Percentiles rank a stretch among this genome's conserved stretches.
These are phyloP conservation scores for Keiferia lycopersicella DNA, from an alignment of 2,888 invertebrate genomes.

Conservation along the genomic window DNA sequence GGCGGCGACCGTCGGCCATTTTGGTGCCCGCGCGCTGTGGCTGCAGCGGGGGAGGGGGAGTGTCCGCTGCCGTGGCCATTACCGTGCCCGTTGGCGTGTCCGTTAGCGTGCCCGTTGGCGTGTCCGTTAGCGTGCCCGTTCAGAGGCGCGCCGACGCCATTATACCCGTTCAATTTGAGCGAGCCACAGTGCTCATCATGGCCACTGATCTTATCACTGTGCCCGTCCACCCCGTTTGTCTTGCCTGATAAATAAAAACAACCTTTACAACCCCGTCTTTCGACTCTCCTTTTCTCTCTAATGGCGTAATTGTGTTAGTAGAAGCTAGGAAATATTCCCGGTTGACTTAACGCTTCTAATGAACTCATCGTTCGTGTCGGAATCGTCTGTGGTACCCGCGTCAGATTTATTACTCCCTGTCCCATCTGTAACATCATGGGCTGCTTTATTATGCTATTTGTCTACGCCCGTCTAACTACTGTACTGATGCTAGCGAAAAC, in stretches of 20 bases:
- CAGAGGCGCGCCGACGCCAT: slow-evolving; percentile 29
- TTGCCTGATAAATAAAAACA: slow-evolving; percentile 61
- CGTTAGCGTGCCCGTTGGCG: slow-evolving; percentile 31
- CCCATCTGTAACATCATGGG: slow-evolving; percentile 69
- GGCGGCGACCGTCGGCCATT: slow-evolving; percentile 30
- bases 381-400: slow-evolving; percentile 57
- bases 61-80: no score
- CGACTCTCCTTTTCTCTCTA: slow-evolving; percentile 43
- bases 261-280: slow-evolving; percentile 50
- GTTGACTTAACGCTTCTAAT: slow-evolving; percentile 33
- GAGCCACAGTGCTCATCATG: slow-evolving; percentile 29
- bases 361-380: slow-evolving; percentile 52
- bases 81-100: no score
- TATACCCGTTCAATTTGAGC: slow-evolving; percentile 45
- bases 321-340: slow-evolving; percentile 28
- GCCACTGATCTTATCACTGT: slow-evolving; percentile 40
- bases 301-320: slow-evolving; percentile 72
- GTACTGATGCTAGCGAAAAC: slow-evolving; percentile 27
- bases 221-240: slow-evolving; percentile 48
- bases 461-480: slow-evolving; percentile 31
- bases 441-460: slow-evolving; percentile 37
- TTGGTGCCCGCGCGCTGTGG: slow-evolving; percentile 40
- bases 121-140: slow-evolving; percentile 42
- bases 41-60: slow-evolving; percentile 29
- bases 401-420: slow-evolving; percentile 55